phyloP scores from a whole-genome alignment of 2,888 invertebrate genomes.

The Sabellastarte sp. region DNA sequence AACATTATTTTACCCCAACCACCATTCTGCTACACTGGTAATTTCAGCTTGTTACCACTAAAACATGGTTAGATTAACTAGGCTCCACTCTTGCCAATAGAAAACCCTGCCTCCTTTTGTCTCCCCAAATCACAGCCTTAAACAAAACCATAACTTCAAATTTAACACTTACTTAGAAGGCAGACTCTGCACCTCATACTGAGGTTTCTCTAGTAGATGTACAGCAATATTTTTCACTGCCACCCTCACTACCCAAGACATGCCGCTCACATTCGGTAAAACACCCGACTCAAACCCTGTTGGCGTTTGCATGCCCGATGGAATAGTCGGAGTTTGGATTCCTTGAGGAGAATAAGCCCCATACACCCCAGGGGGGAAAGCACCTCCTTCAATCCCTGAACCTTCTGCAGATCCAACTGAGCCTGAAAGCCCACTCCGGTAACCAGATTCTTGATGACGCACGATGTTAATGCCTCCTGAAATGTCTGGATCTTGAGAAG shows the following conservation, averaged over 20 bases:
- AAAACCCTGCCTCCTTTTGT: too few species aligned
- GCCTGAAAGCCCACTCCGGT: background rate
- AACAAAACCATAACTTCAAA: too few species aligned
- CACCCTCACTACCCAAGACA: conserved; percentile 51
- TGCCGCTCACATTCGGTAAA: background rate
- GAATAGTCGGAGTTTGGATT: background rate
- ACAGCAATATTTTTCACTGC: conserved; percentile 52
- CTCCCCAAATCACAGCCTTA: too few species aligned
- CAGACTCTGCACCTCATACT: too few species aligned
- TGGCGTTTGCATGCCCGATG: conserved; percentile 14
- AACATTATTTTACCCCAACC: too few species aligned
- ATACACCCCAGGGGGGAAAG: background rate
- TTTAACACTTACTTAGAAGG: too few species aligned
- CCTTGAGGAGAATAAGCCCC: too few species aligned
- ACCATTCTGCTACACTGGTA: too few species aligned
- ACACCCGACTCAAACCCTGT: background rate
- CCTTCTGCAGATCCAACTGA: background rate
- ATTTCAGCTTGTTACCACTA: too few species aligned
- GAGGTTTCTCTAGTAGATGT: conserved; percentile 21
- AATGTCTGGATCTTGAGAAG: background rate
- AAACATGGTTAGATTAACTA: too few species aligned
- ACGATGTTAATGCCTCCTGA: background rate
- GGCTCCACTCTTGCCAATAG: too few species aligned
- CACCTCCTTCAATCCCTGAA: background rate
- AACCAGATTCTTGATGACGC: background rate